Evolutionary conservation across 2,888 invertebrate genomes (phyloP).

Genomic region (Cryptophagus acutangulus): DNA sequence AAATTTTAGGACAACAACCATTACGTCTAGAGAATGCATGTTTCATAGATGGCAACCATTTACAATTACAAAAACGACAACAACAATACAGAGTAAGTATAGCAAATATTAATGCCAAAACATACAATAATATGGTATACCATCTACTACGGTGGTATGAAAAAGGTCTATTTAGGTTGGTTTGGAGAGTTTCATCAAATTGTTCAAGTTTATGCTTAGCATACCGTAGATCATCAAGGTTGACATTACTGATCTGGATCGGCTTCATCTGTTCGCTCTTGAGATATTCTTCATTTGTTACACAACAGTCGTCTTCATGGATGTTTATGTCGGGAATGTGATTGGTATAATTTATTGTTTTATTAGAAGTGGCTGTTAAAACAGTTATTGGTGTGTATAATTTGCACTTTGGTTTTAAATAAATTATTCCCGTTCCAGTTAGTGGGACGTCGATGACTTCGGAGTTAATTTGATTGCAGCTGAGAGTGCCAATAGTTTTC

Average conservation of each 20-base stretch:
- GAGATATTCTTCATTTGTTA: conserved; percentile 1
- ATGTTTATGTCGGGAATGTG: conserved; percentile 12
- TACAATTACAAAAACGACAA: too few relatives aligned
- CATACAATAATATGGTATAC: too few relatives aligned
- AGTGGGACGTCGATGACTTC: conserved; percentile 8
- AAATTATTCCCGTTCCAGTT: conserved; percentile 8
- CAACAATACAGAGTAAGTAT: too few relatives aligned
- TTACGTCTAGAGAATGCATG: too few relatives aligned
- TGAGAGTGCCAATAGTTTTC: conserved; percentile 11
- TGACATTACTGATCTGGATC: conserved; percentile 7
- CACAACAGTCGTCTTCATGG: conserved; percentile 12
- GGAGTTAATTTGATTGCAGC: conserved; percentile 4
- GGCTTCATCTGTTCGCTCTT: conserved; percentile 1
- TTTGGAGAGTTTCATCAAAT: conserved; percentile 13
- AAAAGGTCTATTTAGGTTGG: too few relatives aligned
- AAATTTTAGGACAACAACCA: too few relatives aligned
- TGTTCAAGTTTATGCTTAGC: conserved; percentile 13
- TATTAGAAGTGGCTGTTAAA: conserved; percentile 7
- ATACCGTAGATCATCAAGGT: conserved; percentile 12
- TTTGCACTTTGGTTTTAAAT: conserved; percentile 8
- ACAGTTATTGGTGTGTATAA: conserved; percentile 11
- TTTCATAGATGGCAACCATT: too few relatives aligned
- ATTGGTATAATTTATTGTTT: conserved; percentile 11
- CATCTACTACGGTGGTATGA: too few relatives aligned
- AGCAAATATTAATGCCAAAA: too few relatives aligned